Evolutionary conservation across 2,113 vertebrate species (phyloP).

Genomic region (Ovibos moschatus): DNA sequence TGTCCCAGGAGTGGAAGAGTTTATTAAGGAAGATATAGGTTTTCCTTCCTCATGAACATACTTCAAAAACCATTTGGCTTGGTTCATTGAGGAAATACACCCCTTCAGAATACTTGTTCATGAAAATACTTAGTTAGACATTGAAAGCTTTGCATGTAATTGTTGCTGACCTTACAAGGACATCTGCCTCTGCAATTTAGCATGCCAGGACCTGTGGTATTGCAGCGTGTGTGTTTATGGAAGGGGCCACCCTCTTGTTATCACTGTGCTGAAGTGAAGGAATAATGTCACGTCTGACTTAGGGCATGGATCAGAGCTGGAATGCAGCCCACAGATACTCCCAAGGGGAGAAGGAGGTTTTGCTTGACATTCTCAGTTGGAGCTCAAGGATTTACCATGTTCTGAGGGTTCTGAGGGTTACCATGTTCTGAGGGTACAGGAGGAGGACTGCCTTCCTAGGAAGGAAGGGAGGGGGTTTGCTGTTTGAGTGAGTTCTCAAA

Average conservation of each 20-base stretch:
- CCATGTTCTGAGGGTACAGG: no score
- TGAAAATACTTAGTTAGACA: neutral
- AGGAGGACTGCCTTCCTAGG: neutral
- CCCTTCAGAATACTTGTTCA: neutral
- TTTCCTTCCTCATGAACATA: neutral
- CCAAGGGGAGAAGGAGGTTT: neutral
- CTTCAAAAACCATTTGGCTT: neutral
- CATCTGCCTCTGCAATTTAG: neutral
- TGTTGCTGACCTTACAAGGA: neutral
- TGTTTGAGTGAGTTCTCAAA: neutral
- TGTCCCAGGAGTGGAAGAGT: neutral
- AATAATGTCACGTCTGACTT: neutral
- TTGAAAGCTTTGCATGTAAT: neutral
- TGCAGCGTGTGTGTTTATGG: neutral
- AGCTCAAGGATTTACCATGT: neutral
- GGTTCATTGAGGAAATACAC: neutral
- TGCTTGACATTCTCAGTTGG: neutral
- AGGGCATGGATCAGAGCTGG: neutral
- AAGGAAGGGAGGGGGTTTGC: neutral
- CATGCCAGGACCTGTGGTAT: rapidly evolving
- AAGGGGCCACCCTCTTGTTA: neutral
- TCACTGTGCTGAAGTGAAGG: neutral
- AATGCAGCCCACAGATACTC: neutral
- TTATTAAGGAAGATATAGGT: neutral
- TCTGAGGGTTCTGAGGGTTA: neutral